phyloP scores from a whole-genome alignment of 1,140 invertebrate species.

The Orius insidiosus region DNA sequence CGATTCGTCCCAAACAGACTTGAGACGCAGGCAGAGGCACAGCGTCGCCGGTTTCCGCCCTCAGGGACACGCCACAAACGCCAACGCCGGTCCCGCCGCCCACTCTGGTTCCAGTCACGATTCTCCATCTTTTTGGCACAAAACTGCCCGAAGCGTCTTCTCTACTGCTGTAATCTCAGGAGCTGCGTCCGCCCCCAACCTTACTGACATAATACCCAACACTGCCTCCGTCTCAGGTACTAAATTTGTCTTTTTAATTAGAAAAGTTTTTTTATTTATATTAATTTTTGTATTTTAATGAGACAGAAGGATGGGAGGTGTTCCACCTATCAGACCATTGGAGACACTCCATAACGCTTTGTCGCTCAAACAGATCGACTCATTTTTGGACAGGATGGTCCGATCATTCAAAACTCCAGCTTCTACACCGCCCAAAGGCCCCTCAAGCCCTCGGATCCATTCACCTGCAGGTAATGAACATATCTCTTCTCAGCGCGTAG shows the following conservation, averaged over 20 bases:
- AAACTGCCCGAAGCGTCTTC: constrained; percentile 68
- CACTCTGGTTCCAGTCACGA: constrained; percentile 22
- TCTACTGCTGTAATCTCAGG: constrained; percentile 87
- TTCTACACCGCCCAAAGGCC: constrained; percentile 46
- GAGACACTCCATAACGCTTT: constrained; percentile 93
- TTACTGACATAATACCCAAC: constrained; percentile 65
- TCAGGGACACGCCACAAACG: constrained; percentile 78
- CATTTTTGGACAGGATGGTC: constrained; percentile 71
- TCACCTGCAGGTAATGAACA: constrained; percentile 2
- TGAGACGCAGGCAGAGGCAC: constrained; percentile 9
- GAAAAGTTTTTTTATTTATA: constrained; percentile 11
- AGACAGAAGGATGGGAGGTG: constrained; percentile 68
- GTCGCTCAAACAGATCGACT: constrained; percentile 74
- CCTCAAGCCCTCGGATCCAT: constrained; percentile 23
- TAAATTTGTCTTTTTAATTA: not conserved
- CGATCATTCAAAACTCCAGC: constrained; percentile 47
- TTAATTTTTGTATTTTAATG: not conserved
- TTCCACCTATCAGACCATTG: constrained; percentile 80
- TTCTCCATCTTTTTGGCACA: constrained; percentile 16
- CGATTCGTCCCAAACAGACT: not conserved
- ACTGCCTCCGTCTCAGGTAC: constrained; percentile 49
- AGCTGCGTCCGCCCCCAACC: constrained; percentile 74
- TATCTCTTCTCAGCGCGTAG: too few species aligned
- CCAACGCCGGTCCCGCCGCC: constrained; percentile 68
- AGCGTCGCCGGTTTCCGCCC: constrained; percentile 8